Base-by-base conservation (phyloP, 1,140 invertebrate species). In the Asbolus verrucosus region DNA sequence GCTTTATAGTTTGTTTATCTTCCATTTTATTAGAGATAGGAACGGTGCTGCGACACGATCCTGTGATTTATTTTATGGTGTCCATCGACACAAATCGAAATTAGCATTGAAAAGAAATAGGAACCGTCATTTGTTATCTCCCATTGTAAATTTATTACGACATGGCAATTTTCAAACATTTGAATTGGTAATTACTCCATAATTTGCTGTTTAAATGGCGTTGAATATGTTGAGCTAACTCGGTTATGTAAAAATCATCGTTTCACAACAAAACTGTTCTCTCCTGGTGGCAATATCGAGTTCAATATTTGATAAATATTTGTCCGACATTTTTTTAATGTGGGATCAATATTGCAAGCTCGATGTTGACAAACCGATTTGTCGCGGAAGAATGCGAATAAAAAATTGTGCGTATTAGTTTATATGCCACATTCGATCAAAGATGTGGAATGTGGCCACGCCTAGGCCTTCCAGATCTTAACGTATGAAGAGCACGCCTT, bases 121-220 rank as follows among this genome's bases (percentile, higher is more conserved):
- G 24, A 27, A 27, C 8, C 24, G 33, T 36, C 5, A 36, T 6
- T 36, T 11, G 6, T 11, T 36, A 36, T 36, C 33, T 36, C 33
- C 24, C 33, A 36, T 36, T 36, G 33, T 36, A 36, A 36, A 36
- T 36, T 36, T n/a, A 36, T 36, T 6, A 2, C n/a, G 11, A 36
- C 33, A 36, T 36, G 11, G 33, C 33, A 36, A 36, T 36, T 36
- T 36, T 36, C 6, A 11, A 8, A 3, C 24, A 36, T 36, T 36
- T 36, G 33, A 36, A 36, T 36, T 36, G 33, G 33, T 36, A 36
- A 36, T 36, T n/a, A 36, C n/a, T n/a, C n/a, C n/a, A n/a, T n/a
- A n/a, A n/a, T n/a, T n/a, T n/a, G n/a, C n/a, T n/a, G n/a, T n/a
- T n/a, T n/a, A n/a, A n/a, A n/a, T n/a, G n/a, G n/a, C n/a, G n/a